Evolutionary conservation across 2,797 vertebrate genomes (phyloP).

Genomic region (Salmo trutta): DNA sequence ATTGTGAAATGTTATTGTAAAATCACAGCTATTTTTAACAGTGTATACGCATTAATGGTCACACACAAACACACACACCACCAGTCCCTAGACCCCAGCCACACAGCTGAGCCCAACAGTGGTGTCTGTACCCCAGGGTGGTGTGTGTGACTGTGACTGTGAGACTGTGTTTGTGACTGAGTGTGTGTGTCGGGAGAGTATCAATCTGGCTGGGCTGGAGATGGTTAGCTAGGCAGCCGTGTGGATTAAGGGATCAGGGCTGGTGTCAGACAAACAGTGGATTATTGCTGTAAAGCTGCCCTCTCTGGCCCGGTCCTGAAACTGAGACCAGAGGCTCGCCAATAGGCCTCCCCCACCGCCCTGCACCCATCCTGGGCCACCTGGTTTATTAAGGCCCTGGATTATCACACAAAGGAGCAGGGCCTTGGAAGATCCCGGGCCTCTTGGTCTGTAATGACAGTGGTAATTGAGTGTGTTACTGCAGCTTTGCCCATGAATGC

Average conservation of each 20-base stretch:
- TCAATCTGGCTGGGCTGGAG: slow-evolving; percentile 39
- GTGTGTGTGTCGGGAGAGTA: not conserved
- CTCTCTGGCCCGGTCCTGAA: slow-evolving; percentile 50
- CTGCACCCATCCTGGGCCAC: slow-evolving; percentile 24
- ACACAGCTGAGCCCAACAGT: slow-evolving; percentile 70
- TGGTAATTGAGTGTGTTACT: slow-evolving; percentile 39
- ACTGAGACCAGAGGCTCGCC: slow-evolving; percentile 36
- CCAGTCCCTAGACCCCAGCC: slow-evolving; percentile 6
- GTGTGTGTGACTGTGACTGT: slow-evolving; percentile 35
- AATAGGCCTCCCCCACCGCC: slow-evolving; percentile 13
- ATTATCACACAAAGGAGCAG: slow-evolving; percentile 28
- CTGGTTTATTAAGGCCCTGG: slow-evolving; percentile 28
- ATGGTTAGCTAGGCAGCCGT: slow-evolving; percentile 45
- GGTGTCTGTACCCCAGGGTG: slow-evolving; percentile 53
- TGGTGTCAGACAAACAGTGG: slow-evolving; percentile 72
- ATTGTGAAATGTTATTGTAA: too few species aligned
- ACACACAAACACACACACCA: slow-evolving; percentile 17
- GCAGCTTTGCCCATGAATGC: slow-evolving; percentile 42
- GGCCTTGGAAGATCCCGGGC: slow-evolving; percentile 29
- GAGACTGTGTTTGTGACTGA: not conserved
- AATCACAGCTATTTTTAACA: not conserved
- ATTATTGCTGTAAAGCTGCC: slow-evolving; percentile 70
- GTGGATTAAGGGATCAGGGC: slow-evolving; percentile 72
- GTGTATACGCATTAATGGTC: not conserved
- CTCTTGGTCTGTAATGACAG: slow-evolving; percentile 46